Percentiles rank a stretch among this genome's conserved stretches.
Evolutionary conservation across 1,140 invertebrate species (phyloP).

Genomic region (Berghia stephanieae): DNA sequence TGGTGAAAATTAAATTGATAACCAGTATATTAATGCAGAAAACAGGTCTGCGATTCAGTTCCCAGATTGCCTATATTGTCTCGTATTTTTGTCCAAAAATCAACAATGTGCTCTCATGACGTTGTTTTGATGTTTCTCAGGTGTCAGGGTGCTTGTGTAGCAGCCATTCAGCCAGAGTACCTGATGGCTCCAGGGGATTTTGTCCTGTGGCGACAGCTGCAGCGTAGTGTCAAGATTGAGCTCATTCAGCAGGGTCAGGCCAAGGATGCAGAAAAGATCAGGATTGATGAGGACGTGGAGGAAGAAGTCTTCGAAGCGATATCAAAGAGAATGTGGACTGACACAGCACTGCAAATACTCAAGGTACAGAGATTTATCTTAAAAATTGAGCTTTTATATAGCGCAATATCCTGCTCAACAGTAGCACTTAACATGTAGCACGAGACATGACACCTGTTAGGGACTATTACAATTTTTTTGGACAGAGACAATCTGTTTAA

Average conservation of each 20-base stretch:
- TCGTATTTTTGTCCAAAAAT: neutral
- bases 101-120: neutral
- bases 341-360: constrained; percentile 63
- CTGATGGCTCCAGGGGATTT: constrained; percentile 63
- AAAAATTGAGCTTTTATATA: neutral
- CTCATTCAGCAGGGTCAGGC: constrained; percentile 39
- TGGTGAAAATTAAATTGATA: too few relatives aligned
- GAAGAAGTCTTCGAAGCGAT: constrained; percentile 65
- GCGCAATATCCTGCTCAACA: neutral
- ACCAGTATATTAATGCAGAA: too few relatives aligned
- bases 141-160: constrained; percentile 64
- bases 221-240: constrained; percentile 48
- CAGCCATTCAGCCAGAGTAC: constrained; percentile 65
- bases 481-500: too few relatives aligned
- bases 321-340: constrained; percentile 65
- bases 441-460: too few relatives aligned
- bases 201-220: constrained; percentile 61
- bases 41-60: too few relatives aligned
- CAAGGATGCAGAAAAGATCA: constrained; percentile 32
- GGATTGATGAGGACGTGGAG: constrained; percentile 49
- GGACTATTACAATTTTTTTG: too few relatives aligned
- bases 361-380: too few relatives aligned
- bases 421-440: too few relatives aligned
- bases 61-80: too few relatives aligned
- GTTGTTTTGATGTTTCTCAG: constrained; percentile 40